Percentiles rank a stretch among this genome's conserved stretches.
Evolutionary conservation across 1,140 invertebrate genomes (phyloP).

Genomic region (Plodia interpunctella): DNA sequence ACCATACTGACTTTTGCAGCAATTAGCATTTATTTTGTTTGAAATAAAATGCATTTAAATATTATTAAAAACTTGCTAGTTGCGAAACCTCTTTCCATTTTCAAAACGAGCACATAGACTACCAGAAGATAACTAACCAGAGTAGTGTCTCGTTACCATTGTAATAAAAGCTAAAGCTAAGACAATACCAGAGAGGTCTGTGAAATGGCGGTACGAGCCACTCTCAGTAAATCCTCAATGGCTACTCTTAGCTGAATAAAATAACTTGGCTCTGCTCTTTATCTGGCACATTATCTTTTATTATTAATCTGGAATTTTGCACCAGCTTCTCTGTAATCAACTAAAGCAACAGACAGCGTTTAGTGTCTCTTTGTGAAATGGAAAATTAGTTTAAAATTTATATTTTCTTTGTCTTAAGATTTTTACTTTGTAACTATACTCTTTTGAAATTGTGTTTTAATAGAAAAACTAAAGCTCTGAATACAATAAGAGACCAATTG

Average conservation of each 20-base stretch:
- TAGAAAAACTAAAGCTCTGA: too few species aligned
- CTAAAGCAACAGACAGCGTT: neutral
- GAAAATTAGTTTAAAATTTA: neutral
- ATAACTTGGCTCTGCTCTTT: neutral
- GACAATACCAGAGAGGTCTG: neutral
- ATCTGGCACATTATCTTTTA: conserved; percentile 7
- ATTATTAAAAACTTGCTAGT: neutral
- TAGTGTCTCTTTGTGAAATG: neutral
- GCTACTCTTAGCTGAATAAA: conserved; percentile 4
- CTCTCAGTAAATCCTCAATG: neutral
- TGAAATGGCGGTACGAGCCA: neutral
- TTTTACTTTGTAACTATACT: too few species aligned
- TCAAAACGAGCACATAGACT: neutral
- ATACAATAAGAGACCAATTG: too few species aligned
- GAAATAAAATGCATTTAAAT: too few species aligned
- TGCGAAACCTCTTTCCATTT: neutral
- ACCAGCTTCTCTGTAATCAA: neutral
- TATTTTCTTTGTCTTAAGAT: neutral
- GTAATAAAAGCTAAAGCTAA: neutral
- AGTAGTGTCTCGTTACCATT: neutral
- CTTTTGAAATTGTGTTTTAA: too few species aligned
- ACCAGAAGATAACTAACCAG: neutral
- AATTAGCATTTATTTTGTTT: too few species aligned
- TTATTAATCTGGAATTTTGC: neutral
- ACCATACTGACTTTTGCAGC: too few species aligned